Evolutionary conservation across 2,113 vertebrate genomes (phyloP).

Genomic region (Himantopus leucocephalus): DNA sequence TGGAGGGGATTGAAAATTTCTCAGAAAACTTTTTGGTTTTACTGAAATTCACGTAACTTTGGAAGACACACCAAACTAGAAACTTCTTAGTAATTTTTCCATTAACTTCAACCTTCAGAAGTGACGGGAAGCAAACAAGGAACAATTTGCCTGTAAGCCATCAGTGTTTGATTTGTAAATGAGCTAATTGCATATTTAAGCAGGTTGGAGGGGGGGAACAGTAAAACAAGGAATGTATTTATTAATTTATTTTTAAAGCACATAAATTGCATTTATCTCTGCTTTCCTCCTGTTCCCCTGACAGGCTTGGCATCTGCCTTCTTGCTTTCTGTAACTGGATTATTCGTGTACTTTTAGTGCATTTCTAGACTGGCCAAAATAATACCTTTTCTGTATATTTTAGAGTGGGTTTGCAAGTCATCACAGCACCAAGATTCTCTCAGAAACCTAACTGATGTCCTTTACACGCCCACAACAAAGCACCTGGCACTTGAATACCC

Average conservation of each 20-base stretch:
- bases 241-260: slow-evolving; percentile 44
- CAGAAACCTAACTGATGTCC: neutral
- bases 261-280: slow-evolving; percentile 19
- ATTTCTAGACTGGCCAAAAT: slow-evolving; percentile 2
- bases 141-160: neutral
- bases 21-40: slow-evolving; percentile 42
- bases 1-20: slow-evolving; percentile 42
- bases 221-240: slow-evolving; percentile 29
- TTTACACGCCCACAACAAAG: neutral
- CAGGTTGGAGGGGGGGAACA: neutral
- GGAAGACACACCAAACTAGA: neutral
- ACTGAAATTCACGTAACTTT: slow-evolving; percentile 3
- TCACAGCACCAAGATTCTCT: slow-evolving; percentile 4
- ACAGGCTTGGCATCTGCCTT: slow-evolving; percentile 29
- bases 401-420: neutral
- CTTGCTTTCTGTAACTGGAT: slow-evolving; percentile 47
- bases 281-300: neutral
- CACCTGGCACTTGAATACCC: neutral
- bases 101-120: slow-evolving; percentile 9
- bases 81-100: slow-evolving; percentile 13
- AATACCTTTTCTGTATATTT: slow-evolving; percentile 7
- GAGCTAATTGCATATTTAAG: slow-evolving; percentile 16
- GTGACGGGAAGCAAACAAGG: neutral
- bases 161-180: slow-evolving; percentile 7
- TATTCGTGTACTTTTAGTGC: neutral